Evolutionary conservation across 2,888 invertebrate species (phyloP), one percentile per base, ranked within the genome.

Genomic region (Melinaea marsaeus): DNA sequence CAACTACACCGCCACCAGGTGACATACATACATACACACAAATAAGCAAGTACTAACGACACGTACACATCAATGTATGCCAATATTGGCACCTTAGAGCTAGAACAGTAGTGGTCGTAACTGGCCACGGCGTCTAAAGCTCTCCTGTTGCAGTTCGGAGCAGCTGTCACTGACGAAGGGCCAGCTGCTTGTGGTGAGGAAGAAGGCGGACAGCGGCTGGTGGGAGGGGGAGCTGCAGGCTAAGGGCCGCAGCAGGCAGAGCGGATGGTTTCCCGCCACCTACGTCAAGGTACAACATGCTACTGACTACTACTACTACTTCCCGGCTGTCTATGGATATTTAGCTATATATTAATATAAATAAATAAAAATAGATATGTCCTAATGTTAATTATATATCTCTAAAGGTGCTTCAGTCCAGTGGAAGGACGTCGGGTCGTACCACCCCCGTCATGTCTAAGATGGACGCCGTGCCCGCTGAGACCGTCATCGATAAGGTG

Each of bases 141-240:
- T 35, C 13, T 6, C 57, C 0, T 4, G 3, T 55, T 70, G 0
- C 61, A 98, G 98, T 75, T 84, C 95, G 0, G 99, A 99, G 77
- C 99, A 99, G 82, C 90, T 99, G 51, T 95, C 96, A 13, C 91
- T 99, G 45, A 94, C 94, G 72, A 94, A 97, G 65, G 99, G 99
- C 0, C 99, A 99, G 77, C 90, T 99, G 63, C 95, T 99, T 63
- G 96, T 97, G 92, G 96, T 99, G n/a, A 93, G 98, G 33, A 99
- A 99, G 90, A 99, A 98, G 81, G 97, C 98, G 0, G 95, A 97
- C 74, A 96, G 97, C 57, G 99, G 99, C 32, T 99, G 99, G 99
- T 99, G 99, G 99, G 99, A 99, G 90, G 99, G 99, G 1, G 99
- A 99, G 86, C 87, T 99, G 55, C 98, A 98, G 90, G 98, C 94